Evolutionary conservation across 2,888 invertebrate species (phyloP).

Genomic region (Melanchra persicariae): DNA sequence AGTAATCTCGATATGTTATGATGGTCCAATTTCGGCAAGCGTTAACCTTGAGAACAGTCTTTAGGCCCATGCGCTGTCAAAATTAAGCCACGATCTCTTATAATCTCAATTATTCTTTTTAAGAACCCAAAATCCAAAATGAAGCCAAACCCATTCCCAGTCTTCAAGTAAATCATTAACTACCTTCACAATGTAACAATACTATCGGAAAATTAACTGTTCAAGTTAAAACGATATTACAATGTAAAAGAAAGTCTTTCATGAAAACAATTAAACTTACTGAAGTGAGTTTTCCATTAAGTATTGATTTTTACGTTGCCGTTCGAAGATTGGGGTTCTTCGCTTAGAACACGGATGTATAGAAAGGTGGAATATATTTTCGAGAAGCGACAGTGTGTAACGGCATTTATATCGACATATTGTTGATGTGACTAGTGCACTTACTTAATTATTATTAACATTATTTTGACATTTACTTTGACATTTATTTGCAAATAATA

Average conservation of each 20-base stretch:
- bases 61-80: too few relatives aligned
- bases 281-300: conserved; percentile 30
- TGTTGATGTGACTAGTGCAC: too few relatives aligned
- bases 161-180: background rate
- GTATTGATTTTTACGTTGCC: conserved; percentile 60
- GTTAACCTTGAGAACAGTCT: too few relatives aligned
- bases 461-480: too few relatives aligned
- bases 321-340: conserved; percentile 38
- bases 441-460: too few relatives aligned
- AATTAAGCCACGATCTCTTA: too few relatives aligned
- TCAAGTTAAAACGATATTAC: conserved; percentile 18
- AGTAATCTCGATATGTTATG: too few relatives aligned
- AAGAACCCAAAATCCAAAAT: background rate
- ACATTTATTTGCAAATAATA: too few relatives aligned
- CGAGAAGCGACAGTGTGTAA: background rate
- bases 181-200: conserved; percentile 1
- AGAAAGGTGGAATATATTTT: background rate
- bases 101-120: too few relatives aligned
- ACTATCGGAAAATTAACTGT: conserved; percentile 2
- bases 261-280: conserved; percentile 55
- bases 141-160: background rate
- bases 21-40: too few relatives aligned
- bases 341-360: conserved; percentile 43
- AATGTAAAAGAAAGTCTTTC: conserved; percentile 18
- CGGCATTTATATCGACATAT: too few relatives aligned